These are phyloP conservation scores for Sebastes flavidus DNA, from an alignment of 2,797 vertebrate genomes.

Conservation along the genomic window DNA sequence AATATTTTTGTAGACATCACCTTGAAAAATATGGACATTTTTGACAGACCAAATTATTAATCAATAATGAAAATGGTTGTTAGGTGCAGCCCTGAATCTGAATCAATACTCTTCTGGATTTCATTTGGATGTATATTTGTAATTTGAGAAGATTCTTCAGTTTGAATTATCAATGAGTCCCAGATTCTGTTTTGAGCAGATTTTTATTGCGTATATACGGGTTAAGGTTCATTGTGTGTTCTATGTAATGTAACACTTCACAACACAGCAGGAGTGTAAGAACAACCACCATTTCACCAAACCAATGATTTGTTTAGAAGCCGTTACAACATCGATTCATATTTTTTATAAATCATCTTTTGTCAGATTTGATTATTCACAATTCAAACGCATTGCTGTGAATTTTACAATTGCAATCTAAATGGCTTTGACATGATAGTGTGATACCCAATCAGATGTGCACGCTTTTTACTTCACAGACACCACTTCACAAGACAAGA, in stretches of 20 bases:
- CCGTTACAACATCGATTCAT: constrained; percentile 55
- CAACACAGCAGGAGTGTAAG: constrained; percentile 71
- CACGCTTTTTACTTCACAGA: constrained; percentile 61
- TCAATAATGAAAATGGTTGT: neutral
- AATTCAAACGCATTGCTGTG: constrained; percentile 44
- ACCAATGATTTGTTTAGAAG: constrained; percentile 60
- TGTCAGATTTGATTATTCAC: constrained; percentile 47
- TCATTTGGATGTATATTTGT: neutral
- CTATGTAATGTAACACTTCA: constrained; percentile 67
- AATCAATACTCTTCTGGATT: neutral
- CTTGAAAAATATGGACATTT: neutral
- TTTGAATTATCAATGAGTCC: neutral
- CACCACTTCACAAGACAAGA: constrained; percentile 68
- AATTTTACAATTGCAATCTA: constrained; percentile 40
- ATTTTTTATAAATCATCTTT: constrained; percentile 33
- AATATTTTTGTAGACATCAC: neutral
- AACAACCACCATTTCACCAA: constrained; percentile 70
- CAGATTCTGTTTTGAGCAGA: constrained; percentile 27
- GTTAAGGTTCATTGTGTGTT: constrained; percentile 59
- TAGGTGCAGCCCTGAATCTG: neutral
- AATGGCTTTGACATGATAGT: constrained; percentile 43
- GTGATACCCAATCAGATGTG: constrained; percentile 45
- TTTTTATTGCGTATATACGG: constrained; percentile 71
- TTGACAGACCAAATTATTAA: neutral
- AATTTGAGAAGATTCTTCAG: neutral